phyloP scores from a whole-genome alignment of 2,888 invertebrate species.

The Meghimatium bilineatum region DNA sequence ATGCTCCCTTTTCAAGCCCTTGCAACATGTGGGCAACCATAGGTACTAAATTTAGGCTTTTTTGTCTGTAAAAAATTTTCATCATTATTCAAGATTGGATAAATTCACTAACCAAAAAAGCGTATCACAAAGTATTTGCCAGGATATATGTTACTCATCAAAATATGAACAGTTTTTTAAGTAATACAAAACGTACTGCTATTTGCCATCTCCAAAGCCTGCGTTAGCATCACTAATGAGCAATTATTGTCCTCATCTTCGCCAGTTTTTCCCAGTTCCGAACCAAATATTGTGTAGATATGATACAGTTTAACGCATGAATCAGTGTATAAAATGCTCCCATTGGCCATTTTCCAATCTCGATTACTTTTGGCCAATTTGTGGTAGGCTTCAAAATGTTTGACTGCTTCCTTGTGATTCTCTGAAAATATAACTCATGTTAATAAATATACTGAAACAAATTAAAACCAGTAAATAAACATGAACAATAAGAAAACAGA shows the following conservation, averaged over 20 bases:
- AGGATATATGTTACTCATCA: too few species aligned
- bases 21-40: too few species aligned
- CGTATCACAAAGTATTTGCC: too few species aligned
- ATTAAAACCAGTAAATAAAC: too few species aligned
- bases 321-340: slow-evolving; percentile 66
- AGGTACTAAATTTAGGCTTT: too few species aligned
- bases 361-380: slow-evolving; percentile 60
- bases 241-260: slow-evolving; percentile 58
- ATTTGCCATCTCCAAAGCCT: slow-evolving; percentile 73
- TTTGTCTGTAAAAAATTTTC: too few species aligned
- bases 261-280: slow-evolving; percentile 52
- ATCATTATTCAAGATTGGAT: too few species aligned
- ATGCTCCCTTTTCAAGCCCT: too few species aligned
- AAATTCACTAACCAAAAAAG: too few species aligned
- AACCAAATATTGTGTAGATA: slow-evolving; percentile 72
- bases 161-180: too few species aligned
- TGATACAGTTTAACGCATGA: slow-evolving; percentile 71
- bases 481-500: background rate
- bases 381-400: slow-evolving; percentile 74
- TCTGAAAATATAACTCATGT: slow-evolving; percentile 58
- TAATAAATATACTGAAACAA: background rate
- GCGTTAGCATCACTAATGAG: slow-evolving; percentile 68
- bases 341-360: slow-evolving; percentile 68
- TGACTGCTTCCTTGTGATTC: slow-evolving; percentile 68
- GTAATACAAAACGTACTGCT: slow-evolving; percentile 68